Evolutionary conservation across 2,888 invertebrate genomes (phyloP), one percentile per base, ranked within the genome.

Genomic region (Candidula unifasciata): DNA sequence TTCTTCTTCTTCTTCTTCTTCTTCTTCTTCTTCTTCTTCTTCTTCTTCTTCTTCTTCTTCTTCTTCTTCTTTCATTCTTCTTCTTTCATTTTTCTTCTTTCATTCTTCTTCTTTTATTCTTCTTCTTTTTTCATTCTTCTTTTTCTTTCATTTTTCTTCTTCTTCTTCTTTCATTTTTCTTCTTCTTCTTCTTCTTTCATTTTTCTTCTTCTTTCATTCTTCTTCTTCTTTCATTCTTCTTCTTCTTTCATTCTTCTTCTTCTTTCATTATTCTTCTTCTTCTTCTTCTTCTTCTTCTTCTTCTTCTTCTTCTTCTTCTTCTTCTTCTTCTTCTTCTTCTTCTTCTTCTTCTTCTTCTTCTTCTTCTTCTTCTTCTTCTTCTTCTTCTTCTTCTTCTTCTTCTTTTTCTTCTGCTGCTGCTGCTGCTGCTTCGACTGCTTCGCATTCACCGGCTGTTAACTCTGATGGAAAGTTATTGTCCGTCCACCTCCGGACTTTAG

Each of bases 251-350:
- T 60, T 60, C 60, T 60, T 27, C 66, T 66, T 10, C 66, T 66
- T 27, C 27, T 66, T 27, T 13, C n/a, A n/a, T n/a, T n/a, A n/a
- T 66, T 27, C 66, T 66, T 27, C 27, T 66, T 27, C 27, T 66
- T 60, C 66, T 64, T 60, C 79, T 79, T 60, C 79, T 6, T 30
- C 79, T 79, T 30, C 79, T 66, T 30, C 79, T 79, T 30, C 79
- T 66, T 60, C 66, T 79, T 60, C 79, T 79, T 33, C 79, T 79
- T 60, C 79, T 64, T 60, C 79, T 64, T 21, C 79, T 79, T 21
- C 79, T 64, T 21, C 66, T 79, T 30, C 66, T 54, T 52, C 54
- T 77, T 33, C 77, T 54, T 52, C 77, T 6, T 52, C n/a, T 54
- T 33, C 57, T 77, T 24, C 77, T 77, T 24, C 77, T 54, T 24